Evolutionary conservation across 2,113 vertebrate genomes (phyloP), one percentile per base, ranked within the genome.

Genomic region (Etheostoma spectabile): DNA sequence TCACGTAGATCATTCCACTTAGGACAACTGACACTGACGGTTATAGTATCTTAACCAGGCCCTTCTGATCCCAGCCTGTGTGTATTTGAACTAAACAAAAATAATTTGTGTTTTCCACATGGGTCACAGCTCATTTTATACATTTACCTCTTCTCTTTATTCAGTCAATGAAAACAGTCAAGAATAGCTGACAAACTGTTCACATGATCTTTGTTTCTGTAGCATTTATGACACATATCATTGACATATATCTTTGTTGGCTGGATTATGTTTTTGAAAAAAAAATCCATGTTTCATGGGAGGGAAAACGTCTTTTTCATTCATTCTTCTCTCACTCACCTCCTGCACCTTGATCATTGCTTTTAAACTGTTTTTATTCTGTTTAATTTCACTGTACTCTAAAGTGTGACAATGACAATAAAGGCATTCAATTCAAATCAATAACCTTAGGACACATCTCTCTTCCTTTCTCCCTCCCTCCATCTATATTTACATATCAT

Each of bases 151-250:
- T 27, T 70, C 33, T 53, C 42, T 27, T 79, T 52, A 60, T 66
- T 52, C 13, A 72, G 64, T 81, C 21, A 63, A 21, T 59, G 56
- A 74, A 76, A 73, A 77, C 68, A 63, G 62, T 74, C 65, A 57
- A 69, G 79, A 77, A 86, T 78, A 81, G 77, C 82, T 35, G 27
- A 48, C 46, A 69, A 75, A 62, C 1, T 5, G 60, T 74, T 68
- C 70, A 64, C 70, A 79, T 80, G 56, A 68, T 74, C 77, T 81
- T 52, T n/a, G 51, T 77, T 74, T 45, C 15, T 38, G 49, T 11
- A 67, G 22, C 22, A 49, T 46, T 77, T 30, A 30, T 30, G 22
- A 38, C 12, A 30, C 30, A 30, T 30, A 30, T 30, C 30, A 30
- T 30, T 30, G 38, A 42, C 10, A 21, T 19, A n/a, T 70, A 63